Percentiles rank a stretch among this genome's conserved stretches.
These are phyloP conservation scores for Ganaspis sp. DNA, from an alignment of 1,140 invertebrate genomes.

Conservation along the genomic window DNA sequence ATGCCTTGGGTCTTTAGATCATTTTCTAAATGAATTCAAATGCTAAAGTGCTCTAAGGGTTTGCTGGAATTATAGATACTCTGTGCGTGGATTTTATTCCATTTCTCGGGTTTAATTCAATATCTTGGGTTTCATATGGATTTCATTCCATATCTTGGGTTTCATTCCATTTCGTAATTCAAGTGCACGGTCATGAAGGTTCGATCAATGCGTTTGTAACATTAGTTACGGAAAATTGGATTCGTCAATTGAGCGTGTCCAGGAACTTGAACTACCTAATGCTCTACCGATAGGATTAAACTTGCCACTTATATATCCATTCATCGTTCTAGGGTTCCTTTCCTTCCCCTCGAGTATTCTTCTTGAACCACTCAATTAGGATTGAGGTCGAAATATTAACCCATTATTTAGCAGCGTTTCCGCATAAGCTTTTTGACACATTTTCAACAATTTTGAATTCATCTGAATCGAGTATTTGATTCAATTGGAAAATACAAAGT, in stretches of 20 bases:
- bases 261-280: neutral
- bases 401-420: no score
- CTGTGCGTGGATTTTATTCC: no score
- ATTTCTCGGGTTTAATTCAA: neutral
- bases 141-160: neutral
- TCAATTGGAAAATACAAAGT: no score
- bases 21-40: neutral
- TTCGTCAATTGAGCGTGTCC: conserved; percentile 40
- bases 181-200: neutral
- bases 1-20: neutral
- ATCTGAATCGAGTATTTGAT: no score
- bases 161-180: neutral
- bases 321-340: neutral
- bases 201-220: conserved; percentile 38
- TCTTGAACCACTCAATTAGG: neutral
- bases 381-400: no score
- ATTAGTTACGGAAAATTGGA: conserved; percentile 47
- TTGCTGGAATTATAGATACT: neutral
- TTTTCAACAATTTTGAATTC: no score
- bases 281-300: conserved; percentile 2
- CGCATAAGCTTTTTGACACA: no score
- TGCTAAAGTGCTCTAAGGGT: neutral
- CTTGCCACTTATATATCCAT: neutral
- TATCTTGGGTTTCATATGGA: neutral
- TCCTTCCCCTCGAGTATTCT: neutral